These are phyloP conservation scores for Tragelaphus scriptus DNA, from an alignment of 2,113 vertebrate genomes.

Conservation along the genomic window DNA sequence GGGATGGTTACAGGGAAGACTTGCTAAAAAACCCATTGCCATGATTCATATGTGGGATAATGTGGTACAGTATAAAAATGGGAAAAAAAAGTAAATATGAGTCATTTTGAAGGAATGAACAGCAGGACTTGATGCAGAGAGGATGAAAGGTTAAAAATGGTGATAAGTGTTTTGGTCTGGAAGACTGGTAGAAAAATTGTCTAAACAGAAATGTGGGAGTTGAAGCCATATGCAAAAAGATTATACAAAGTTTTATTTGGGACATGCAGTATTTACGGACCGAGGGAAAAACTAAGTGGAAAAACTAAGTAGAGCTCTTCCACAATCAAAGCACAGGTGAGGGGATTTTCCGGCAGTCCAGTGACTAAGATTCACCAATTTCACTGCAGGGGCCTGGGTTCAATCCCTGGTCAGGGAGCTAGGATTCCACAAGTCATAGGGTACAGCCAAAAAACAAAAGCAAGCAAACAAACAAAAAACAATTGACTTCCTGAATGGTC, in stretches of 20 bases:
- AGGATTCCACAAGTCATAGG: neutral
- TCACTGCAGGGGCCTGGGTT: neutral
- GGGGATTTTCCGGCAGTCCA: rapidly evolving
- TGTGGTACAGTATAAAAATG: neutral
- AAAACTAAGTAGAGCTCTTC: neutral
- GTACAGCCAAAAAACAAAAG: neutral
- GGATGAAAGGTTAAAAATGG: neutral
- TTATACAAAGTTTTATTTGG: neutral
- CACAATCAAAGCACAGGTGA: neutral
- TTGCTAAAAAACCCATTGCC: neutral
- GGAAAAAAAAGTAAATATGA: neutral
- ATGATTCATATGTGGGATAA: neutral
- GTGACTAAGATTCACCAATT: neutral
- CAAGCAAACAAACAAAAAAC: neutral
- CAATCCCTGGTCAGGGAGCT: neutral
- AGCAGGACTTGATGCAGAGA: neutral
- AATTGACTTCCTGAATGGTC: neutral
- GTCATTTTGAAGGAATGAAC: neutral
- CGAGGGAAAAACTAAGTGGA: neutral
- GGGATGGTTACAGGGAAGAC: neutral
- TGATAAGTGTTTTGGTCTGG: neutral
- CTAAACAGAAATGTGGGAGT: neutral
- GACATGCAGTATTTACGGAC: neutral
- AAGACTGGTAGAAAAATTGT: neutral
- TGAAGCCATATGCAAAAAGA: neutral